Evolutionary conservation across 2,888 invertebrate genomes (phyloP).

Genomic region (Plagiodera versicolora): DNA sequence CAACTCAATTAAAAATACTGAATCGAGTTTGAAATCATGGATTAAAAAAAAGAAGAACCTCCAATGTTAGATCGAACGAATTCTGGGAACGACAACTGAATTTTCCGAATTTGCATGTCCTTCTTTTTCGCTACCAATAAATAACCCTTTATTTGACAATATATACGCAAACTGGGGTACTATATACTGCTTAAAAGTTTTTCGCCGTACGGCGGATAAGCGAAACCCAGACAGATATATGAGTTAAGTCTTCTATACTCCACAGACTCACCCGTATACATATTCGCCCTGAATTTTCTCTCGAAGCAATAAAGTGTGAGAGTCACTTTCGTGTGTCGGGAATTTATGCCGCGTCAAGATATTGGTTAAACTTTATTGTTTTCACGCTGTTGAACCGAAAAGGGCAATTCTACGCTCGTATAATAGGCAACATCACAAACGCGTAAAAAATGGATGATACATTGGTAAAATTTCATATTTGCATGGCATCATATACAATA

Average conservation of each 20-base stretch:
- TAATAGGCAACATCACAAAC: background rate
- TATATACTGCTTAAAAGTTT: slow-evolving; percentile 44
- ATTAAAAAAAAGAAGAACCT: no score
- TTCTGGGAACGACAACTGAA: slow-evolving; percentile 30
- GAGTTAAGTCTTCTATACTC: slow-evolving; percentile 42
- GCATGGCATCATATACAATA: no score
- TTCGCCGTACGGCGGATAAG: slow-evolving; percentile 39
- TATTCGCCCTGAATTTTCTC: slow-evolving; percentile 38
- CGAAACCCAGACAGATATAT: slow-evolving; percentile 43
- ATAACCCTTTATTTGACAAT: slow-evolving; percentile 40
- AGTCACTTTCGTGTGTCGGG: slow-evolving; percentile 39
- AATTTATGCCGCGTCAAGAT: slow-evolving; percentile 40
- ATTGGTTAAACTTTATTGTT: slow-evolving; percentile 31
- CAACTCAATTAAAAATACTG: no score
- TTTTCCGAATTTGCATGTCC: slow-evolving; percentile 34
- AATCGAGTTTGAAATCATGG: no score
- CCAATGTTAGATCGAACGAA: slow-evolving; percentile 2
- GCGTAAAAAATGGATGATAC: no score
- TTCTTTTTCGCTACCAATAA: slow-evolving; percentile 37
- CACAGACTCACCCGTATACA: slow-evolving; percentile 36
- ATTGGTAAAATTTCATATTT: no score
- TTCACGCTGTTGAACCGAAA: background rate
- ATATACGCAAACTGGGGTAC: slow-evolving; percentile 39
- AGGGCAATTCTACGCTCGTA: background rate
- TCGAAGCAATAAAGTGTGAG: slow-evolving; percentile 40